Evolutionary conservation across 2,888 invertebrate genomes (phyloP).

Genomic region (Sympetrum striolatum): DNA sequence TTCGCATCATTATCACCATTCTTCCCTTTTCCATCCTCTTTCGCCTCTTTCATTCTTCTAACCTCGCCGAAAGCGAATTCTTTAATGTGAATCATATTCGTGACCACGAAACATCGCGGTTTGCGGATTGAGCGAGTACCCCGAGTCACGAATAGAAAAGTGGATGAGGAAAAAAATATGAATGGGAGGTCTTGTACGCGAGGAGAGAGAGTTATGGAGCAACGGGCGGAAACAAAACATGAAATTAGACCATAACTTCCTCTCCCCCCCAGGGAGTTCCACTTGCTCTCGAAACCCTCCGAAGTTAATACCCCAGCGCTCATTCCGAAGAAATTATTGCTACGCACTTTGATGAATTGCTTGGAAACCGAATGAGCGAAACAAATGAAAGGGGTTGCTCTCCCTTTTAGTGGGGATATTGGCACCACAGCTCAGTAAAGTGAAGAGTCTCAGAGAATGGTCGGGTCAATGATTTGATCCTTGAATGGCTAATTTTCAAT

Average conservation of each 20-base stretch:
- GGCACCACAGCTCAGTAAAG: too few relatives aligned
- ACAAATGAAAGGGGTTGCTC: background rate
- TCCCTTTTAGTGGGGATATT: too few relatives aligned
- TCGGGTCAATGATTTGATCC: too few relatives aligned
- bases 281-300: background rate
- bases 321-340: background rate
- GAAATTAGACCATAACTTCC: background rate
- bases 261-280: background rate
- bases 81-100: background rate
- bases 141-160: background rate
- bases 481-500: too few relatives aligned
- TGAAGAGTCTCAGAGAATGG: too few relatives aligned
- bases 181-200: background rate
- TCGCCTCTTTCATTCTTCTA: background rate
- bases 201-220: background rate
- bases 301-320: background rate
- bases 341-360: background rate
- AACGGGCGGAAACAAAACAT: background rate
- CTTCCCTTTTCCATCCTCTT: too few relatives aligned
- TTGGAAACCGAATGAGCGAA: background rate
- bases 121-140: background rate
- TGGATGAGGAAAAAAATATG: background rate
- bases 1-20: too few relatives aligned
- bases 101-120: background rate
- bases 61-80: background rate